Conservation (phyloP, 2,888 invertebrate species). For the Romanomermis culicivorax region DNA sequence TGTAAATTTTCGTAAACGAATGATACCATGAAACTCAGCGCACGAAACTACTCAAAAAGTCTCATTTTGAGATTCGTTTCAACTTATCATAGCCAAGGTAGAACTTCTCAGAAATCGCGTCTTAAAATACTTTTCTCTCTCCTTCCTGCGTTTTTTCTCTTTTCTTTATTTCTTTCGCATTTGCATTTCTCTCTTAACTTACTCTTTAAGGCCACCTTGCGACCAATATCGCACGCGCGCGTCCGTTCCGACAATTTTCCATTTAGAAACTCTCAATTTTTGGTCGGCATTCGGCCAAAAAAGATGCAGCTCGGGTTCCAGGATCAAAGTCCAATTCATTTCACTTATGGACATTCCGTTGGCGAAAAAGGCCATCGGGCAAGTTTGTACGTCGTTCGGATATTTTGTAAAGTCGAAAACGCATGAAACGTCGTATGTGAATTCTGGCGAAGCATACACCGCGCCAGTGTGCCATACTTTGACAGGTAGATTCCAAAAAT, state of each 20-base stretch:
- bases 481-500: not conserved
- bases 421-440: not conserved
- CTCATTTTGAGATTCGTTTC: no score
- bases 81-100: no score
- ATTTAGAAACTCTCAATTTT: not conserved
- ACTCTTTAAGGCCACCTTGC: not conserved
- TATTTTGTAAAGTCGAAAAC: not conserved
- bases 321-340: not conserved
- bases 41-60: no score
- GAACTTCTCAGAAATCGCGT: no score
- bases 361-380: not conserved
- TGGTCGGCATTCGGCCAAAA: not conserved
- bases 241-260: not conserved
- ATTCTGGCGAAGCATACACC: not conserved
- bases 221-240: not conserved
- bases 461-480: not conserved
- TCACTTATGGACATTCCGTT: not conserved
- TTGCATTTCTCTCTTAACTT: no score
- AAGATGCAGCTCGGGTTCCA: not conserved
- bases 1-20: no score
- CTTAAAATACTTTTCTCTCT: no score
- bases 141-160: no score
- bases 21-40: no score
- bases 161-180: no score
- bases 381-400: not conserved